Base-by-base conservation (phyloP, 1,140 invertebrate genomes). In the Brachionus calyciflorus region DNA sequence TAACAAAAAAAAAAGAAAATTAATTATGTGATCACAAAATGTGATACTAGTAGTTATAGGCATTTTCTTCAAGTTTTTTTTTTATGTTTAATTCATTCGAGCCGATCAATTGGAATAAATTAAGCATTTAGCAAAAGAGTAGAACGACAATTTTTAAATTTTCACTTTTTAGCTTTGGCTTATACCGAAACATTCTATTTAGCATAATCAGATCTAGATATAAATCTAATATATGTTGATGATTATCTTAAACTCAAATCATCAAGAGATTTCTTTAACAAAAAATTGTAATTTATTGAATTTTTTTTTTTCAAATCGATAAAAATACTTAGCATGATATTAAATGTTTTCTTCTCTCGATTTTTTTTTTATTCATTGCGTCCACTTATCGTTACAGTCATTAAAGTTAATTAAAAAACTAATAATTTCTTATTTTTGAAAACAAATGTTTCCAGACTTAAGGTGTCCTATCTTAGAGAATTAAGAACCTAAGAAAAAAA, bases 111-210 rank as follows among this genome's bases (percentile, higher is more conserved):
- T 55, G 55, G 40, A 46, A 65, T 65, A 30, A n/a, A 12, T 41
- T 65, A 37, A 37, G 4, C 33, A 9, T n/a, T n/a, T n/a, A n/a
- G n/a, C n/a, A n/a, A n/a, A n/a, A n/a, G n/a, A n/a, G n/a, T n/a
- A 37, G 60, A 65, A 65, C 60, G 60, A 65, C 60, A 65, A 65
- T 65, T 65, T 65, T 65, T 46, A 19, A 65, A 65, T 65, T 65
- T 65, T 65, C 60, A 65, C 60, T 65, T 65, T 65, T 65, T 65
- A 14, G 9, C 40, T 65, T 65, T 65, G 14, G 26, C 24, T 5
- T 14, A 14, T 19, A 21, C 19, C 60, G 14, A 46, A 37, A 9
- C 33, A 9, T 37, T 5, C 33, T 9, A 37, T 37, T 37, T 14
- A 3, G 3, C n/a, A 7, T 46, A 65, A 65, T 65, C 60, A 44